phyloP scores from a whole-genome alignment of 2,888 invertebrate species.

The Lasius platythorax region DNA sequence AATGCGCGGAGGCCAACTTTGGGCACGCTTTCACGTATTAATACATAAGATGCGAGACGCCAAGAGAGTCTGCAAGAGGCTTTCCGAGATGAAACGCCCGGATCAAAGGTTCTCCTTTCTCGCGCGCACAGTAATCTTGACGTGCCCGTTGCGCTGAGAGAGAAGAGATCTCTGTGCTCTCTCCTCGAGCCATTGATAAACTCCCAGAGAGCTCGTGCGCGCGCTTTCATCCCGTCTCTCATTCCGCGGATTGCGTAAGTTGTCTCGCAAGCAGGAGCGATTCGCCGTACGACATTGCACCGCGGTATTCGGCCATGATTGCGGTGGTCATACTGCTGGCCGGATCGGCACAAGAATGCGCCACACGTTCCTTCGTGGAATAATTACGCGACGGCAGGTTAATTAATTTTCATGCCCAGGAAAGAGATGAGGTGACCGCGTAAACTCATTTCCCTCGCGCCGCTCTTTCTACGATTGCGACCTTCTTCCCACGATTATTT shows the following conservation, averaged over 20 bases:
- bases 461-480: constrained; percentile 34
- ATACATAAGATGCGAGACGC: constrained; percentile 32
- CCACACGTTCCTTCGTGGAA: constrained; percentile 16
- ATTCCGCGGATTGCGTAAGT: constrained; percentile 40
- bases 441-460: constrained; percentile 45
- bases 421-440: constrained; percentile 45
- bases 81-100: constrained; percentile 51
- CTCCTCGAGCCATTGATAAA: constrained; percentile 61
- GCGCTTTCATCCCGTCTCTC: constrained; percentile 20
- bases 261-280: background rate
- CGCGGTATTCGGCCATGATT: constrained; percentile 7
- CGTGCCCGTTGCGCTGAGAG: constrained; percentile 54
- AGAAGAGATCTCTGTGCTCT: constrained; percentile 42
- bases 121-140: constrained; percentile 64
- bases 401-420: constrained; percentile 56
- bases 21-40: constrained; percentile 16
- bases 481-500: constrained; percentile 25
- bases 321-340: background rate
- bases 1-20: constrained; percentile 18
- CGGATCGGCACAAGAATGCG: background rate
- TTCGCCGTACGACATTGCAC: constrained; percentile 37
- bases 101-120: constrained; percentile 67
- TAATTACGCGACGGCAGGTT: constrained; percentile 48
- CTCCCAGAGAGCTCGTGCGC: background rate
- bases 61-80: constrained; percentile 8